Base-by-base conservation (phyloP, 2,113 vertebrate species). In the Neogobius melanostomus region DNA sequence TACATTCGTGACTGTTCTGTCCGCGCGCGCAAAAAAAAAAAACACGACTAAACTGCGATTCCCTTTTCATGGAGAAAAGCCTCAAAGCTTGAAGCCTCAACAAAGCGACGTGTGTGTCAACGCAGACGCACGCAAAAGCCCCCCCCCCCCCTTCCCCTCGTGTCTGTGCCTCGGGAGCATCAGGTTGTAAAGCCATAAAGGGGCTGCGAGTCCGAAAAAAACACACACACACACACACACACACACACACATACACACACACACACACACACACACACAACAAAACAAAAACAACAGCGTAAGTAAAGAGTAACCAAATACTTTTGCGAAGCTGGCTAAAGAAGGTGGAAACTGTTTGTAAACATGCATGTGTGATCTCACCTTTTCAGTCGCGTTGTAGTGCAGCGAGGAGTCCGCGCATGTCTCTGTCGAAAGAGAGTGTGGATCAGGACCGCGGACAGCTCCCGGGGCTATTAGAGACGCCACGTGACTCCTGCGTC, bases 381-480 rank as follows among this genome's bases (percentile, higher is more conserved):
- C 94, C 94, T 94, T 72, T 76, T 71, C 43, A 36, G 28, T 12
- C 80, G 14, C 5, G 14, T 43, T 61, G 43, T 68, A 86, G 66
- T 89, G 48, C 71, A 64, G 76, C 49, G 74, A 51, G 74, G 49
- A 80, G 71, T 16, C 69, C 82, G 75, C 68, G 75, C 89, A 88
- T 89, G 71, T 84, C 90, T 64, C 68, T 79, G 42, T 17, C 69
- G 72, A 43, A 5, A 12, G 12, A n/a, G 61, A 64, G 62, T 48
- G 62, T 21, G 64, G 76, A 84, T 88, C 79, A 91, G 83, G 17
- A 90, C 88, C 68, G 85, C 82, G 91, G 95, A 95, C 94, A 96
- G 95, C 93, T 94, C 94, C 90, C 11, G 53, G 21, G 14, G 73
- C 82, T 90, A 83, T 88, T 87, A 82, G 82, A 90, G 72, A 54